Evolutionary conservation across 2,113 vertebrate genomes (phyloP).

Genomic region (Tringa solitaria): DNA sequence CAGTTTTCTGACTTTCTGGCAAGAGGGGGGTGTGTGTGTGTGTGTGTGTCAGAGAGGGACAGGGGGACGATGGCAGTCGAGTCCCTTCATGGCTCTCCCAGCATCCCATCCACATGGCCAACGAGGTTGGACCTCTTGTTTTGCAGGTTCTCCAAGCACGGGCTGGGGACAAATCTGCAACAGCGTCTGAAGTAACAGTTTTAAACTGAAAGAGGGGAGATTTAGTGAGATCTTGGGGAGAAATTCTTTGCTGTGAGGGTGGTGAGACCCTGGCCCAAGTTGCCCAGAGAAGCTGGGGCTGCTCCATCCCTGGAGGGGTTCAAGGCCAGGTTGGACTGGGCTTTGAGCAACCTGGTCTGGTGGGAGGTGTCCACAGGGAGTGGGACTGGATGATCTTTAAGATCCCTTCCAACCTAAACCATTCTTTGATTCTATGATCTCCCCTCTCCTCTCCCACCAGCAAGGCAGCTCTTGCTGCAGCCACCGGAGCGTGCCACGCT

Average conservation of each 20-base stretch:
- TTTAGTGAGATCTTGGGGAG: background rate
- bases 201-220: background rate
- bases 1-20: background rate
- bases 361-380: background rate
- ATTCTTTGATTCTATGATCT: background rate
- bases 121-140: background rate
- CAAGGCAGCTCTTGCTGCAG: background rate
- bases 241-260: background rate
- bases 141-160: background rate
- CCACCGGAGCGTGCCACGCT: background rate
- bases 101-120: accelerated
- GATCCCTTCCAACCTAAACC: background rate
- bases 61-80: background rate
- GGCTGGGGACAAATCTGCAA: background rate
- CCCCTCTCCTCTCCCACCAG: background rate
- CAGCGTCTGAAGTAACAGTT: background rate
- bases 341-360: background rate
- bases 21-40: background rate
- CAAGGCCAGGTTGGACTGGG: background rate
- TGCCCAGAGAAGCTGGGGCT: background rate
- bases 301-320: background rate
- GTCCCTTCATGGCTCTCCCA: background rate
- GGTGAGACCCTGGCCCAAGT: background rate
- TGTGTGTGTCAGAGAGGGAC: background rate
- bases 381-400: background rate